A percentile compares a stretch with the other conserved stretches of the same genome.
Conservation (phyloP, 2,113 vertebrate genomes). For the Tragelaphus scriptus region DNA sequence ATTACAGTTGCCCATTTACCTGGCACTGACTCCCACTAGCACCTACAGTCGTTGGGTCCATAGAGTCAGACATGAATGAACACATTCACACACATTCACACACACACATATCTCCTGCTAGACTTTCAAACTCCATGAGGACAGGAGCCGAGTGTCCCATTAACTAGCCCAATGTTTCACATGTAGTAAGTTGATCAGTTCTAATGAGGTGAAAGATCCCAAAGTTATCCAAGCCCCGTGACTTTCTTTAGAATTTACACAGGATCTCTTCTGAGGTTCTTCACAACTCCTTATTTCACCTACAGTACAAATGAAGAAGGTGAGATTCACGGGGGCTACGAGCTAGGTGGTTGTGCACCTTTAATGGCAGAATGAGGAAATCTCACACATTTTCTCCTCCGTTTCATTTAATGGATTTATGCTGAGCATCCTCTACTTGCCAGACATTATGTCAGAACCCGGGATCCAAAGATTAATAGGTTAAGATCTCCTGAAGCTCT, state of each 20-base stretch:
- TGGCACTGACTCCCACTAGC: background rate
- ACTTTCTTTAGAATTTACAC: background rate
- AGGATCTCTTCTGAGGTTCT: background rate
- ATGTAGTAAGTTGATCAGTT: background rate
- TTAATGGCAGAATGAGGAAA: background rate
- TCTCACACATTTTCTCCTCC: background rate
- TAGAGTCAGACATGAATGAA: background rate
- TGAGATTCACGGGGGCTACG: background rate
- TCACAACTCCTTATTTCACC: background rate
- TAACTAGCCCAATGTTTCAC: background rate
- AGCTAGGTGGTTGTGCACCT: background rate
- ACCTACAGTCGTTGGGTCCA: background rate
- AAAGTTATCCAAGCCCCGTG: background rate
- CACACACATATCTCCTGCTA: background rate
- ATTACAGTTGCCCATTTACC: background rate
- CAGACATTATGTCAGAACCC: conserved; percentile 32
- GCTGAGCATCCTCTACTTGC: background rate
- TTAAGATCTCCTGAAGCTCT: conserved; percentile 30
- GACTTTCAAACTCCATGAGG: background rate
- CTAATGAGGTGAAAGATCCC: background rate
- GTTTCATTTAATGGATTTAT: background rate
- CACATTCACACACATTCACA: background rate
- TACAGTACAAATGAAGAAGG: background rate
- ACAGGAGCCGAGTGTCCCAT: background rate
- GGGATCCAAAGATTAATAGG: conserved; percentile 18